A percentile compares a stretch with the other conserved stretches of the same genome.
Evolutionary conservation across 2,797 vertebrate genomes (phyloP).

Genomic region (Mus caroli): DNA sequence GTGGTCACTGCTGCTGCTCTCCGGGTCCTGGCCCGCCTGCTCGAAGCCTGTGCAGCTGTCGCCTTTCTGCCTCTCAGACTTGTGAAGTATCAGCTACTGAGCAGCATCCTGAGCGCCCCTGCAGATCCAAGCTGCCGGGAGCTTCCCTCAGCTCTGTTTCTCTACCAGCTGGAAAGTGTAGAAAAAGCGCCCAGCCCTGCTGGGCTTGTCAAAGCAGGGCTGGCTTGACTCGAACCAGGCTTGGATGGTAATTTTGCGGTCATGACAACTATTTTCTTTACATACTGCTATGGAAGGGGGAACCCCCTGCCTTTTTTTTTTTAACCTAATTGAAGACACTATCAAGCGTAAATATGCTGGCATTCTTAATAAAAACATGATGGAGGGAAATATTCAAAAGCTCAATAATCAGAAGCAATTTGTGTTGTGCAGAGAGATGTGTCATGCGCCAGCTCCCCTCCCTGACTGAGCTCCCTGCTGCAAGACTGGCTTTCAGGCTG

Average conservation of each 20-base stretch:
- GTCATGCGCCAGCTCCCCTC: slow-evolving; percentile 68
- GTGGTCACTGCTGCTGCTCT: not conserved
- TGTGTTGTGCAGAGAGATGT: slow-evolving; percentile 87
- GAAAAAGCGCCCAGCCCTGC: slow-evolving; percentile 88
- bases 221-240: slow-evolving; percentile 90
- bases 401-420: slow-evolving; percentile 90
- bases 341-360: slow-evolving; percentile 89
- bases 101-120: not conserved
- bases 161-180: slow-evolving; percentile 88
- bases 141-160: slow-evolving; percentile 85
- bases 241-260: slow-evolving; percentile 89
- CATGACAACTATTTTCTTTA: slow-evolving; percentile 89
- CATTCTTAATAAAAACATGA: slow-evolving; percentile 89
- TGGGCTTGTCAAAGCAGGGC: slow-evolving; percentile 88
- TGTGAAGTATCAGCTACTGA: slow-evolving; percentile 56
- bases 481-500: slow-evolving; percentile 87
- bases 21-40: not conserved
- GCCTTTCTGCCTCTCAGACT: slow-evolving; percentile 41
- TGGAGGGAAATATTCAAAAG: slow-evolving; percentile 88
- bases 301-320: slow-evolving; percentile 67
- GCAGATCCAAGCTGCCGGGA: slow-evolving; percentile 72
- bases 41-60: slow-evolving; percentile 27
- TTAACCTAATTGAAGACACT: slow-evolving; percentile 91
- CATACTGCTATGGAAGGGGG: slow-evolving; percentile 88
- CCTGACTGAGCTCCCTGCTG: slow-evolving; percentile 74